Percentiles rank a stretch among this genome's conserved stretches.
Evolutionary conservation across 2,113 vertebrate species (phyloP).

Genomic region (Bos indicus): DNA sequence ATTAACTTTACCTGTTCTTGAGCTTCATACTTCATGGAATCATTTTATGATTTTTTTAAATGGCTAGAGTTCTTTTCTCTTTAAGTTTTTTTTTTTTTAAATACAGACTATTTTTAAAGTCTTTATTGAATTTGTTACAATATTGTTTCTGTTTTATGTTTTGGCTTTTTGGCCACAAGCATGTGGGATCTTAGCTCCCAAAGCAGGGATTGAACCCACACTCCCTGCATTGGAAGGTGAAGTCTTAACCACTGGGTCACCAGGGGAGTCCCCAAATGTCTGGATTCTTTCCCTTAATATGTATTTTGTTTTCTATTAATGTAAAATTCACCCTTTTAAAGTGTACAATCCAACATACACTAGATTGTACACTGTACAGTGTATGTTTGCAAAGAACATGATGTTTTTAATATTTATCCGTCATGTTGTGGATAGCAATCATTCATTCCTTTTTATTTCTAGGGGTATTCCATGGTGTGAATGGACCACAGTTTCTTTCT

Average conservation of each 20-base stretch:
- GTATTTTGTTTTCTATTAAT: neutral
- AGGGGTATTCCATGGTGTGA: neutral
- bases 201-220: neutral
- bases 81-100: neutral
- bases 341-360: rapidly evolving
- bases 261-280: neutral
- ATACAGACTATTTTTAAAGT: neutral
- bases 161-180: neutral
- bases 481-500: neutral
- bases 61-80: too few species aligned
- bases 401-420: neutral
- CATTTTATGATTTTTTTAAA: too few species aligned
- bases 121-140: neutral
- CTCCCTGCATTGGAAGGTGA: neutral
- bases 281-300: neutral
- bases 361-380: neutral
- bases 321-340: neutral
- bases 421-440: neutral
- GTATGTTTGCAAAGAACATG: neutral
- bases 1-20: too few species aligned
- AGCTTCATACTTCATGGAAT: too few species aligned
- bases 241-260: neutral
- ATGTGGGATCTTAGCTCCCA: neutral
- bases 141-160: neutral
- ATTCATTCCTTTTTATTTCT: neutral